Conservation (phyloP, 2,888 invertebrate genomes). For the Thera britannica region DNA sequence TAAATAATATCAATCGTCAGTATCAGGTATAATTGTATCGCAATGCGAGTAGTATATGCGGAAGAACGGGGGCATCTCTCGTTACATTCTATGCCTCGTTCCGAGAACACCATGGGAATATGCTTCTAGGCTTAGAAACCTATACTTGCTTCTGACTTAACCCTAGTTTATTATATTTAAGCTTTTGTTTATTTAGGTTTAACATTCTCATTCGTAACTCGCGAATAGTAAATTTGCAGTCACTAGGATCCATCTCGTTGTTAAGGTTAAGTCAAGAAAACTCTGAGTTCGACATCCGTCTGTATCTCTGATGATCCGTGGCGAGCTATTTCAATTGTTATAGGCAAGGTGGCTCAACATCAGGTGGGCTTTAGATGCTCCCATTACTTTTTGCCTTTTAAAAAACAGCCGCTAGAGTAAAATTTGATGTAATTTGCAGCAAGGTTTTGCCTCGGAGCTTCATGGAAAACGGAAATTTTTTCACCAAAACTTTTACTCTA, state of each 20-base stretch:
- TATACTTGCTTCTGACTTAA: constrained; percentile 9
- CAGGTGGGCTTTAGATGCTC: too few relatives aligned
- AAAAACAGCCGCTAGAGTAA: too few relatives aligned
- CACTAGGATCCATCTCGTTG: too few relatives aligned
- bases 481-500: too few relatives aligned
- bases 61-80: constrained; percentile 73
- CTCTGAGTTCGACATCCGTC: too few relatives aligned
- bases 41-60: constrained; percentile 81
- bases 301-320: too few relatives aligned
- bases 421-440: not conserved
- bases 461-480: too few relatives aligned
- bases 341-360: too few relatives aligned
- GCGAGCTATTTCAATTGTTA: too few relatives aligned
- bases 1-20: constrained; percentile 74
- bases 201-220: not conserved
- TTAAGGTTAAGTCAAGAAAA: too few relatives aligned
- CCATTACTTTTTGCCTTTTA: too few relatives aligned
- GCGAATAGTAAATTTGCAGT: not conserved
- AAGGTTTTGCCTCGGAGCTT: too few relatives aligned
- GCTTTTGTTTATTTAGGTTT: not conserved
- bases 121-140: constrained; percentile 29
- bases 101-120: constrained; percentile 80
- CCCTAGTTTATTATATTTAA: not conserved
- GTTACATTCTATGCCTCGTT: constrained; percentile 81
- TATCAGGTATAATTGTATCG: constrained; percentile 82